Evolutionary conservation across 1,140 invertebrate genomes (phyloP).

Genomic region (Polypedilum vanderplanki): DNA sequence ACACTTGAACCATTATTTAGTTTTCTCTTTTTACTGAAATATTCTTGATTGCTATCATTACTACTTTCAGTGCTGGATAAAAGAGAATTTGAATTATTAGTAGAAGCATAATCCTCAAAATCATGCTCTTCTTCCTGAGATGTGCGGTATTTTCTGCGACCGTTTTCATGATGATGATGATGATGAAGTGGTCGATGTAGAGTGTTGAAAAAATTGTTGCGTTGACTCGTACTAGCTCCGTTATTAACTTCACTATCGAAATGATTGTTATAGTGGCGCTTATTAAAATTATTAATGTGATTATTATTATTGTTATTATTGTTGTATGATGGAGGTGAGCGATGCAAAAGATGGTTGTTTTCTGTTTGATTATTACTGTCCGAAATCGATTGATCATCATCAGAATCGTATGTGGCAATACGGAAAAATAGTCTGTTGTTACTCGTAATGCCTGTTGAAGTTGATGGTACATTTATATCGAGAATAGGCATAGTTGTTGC

Average conservation of each 20-base stretch:
- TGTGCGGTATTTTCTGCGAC: neutral
- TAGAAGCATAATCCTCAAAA: slow-evolving; percentile 21
- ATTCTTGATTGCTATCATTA: neutral
- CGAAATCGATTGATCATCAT: slow-evolving; percentile 27
- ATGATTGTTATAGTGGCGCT: neutral
- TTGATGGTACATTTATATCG: slow-evolving; percentile 33
- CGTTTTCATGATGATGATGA: neutral
- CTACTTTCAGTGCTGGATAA: slow-evolving; percentile 12
- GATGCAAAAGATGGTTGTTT: neutral
- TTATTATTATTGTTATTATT: slow-evolving; percentile 1
- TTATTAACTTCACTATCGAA: neutral
- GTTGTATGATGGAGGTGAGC: neutral
- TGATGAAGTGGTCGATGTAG: neutral
- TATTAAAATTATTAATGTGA: neutral
- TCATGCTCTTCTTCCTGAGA: neutral
- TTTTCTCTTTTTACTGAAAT: slow-evolving; percentile 5
- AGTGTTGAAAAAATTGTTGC: neutral
- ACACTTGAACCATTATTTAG: neutral
- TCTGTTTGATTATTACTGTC: neutral
- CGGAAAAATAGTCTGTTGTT: slow-evolving; percentile 30
- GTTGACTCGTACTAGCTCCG: neutral
- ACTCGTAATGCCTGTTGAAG: slow-evolving; percentile 35
- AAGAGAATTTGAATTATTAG: slow-evolving; percentile 5
- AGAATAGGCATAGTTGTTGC: neutral
- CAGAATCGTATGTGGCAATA: slow-evolving; percentile 26